These are phyloP conservation scores for Labeo calbasu DNA, from an alignment of 2,797 vertebrate species.

Conservation along the genomic window DNA sequence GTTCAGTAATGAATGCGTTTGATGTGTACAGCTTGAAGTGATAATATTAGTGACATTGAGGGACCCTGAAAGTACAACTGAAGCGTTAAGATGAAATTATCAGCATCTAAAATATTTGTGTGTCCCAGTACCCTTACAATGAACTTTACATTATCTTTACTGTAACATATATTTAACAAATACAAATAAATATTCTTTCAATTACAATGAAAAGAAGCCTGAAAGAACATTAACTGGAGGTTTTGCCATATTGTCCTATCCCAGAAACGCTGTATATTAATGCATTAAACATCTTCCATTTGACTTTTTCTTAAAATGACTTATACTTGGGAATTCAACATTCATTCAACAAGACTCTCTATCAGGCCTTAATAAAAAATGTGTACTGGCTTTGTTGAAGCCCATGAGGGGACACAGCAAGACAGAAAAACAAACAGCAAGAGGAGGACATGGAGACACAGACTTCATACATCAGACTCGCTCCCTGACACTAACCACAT, in stretches of 20 bases:
- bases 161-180: neutral
- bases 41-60: neutral
- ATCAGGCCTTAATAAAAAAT: neutral
- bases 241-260: neutral
- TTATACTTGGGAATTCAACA: neutral
- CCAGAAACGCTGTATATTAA: neutral
- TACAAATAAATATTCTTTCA: too few species aligned
- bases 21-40: neutral
- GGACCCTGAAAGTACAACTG: neutral
- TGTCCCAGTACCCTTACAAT: neutral
- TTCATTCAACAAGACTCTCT: neutral
- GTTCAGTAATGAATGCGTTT: neutral
- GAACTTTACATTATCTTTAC: neutral
- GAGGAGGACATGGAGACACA: conserved; percentile 61
- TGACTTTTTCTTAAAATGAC: neutral
- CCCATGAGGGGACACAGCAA: conserved; percentile 55
- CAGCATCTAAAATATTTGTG: neutral
- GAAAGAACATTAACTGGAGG: neutral
- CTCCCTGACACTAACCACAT: conserved; percentile 63
- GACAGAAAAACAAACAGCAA: conserved; percentile 62
- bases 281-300: neutral
- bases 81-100: neutral
- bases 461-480: conserved; percentile 59
- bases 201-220: neutral
- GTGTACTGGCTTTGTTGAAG: conserved; percentile 18